phyloP scores from a whole-genome alignment of 2,888 invertebrate genomes.

The Nycteola revayana region DNA sequence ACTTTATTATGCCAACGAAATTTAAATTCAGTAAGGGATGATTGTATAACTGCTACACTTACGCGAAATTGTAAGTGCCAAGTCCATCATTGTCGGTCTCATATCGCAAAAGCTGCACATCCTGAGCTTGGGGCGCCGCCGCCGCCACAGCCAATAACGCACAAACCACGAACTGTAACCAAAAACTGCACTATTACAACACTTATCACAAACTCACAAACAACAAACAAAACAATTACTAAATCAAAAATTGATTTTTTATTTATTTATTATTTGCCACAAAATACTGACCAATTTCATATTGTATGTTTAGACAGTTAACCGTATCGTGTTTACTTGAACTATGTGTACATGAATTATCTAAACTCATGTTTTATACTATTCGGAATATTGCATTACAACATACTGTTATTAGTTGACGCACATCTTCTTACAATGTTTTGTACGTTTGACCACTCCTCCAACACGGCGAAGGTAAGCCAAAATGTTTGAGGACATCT shows the following conservation, averaged over 20 bases:
- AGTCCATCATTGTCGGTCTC: slow-evolving; percentile 65
- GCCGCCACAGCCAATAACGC: slow-evolving; percentile 55
- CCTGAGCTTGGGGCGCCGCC: slow-evolving; percentile 56
- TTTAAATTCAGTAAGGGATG: too few relatives aligned
- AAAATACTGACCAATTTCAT: slow-evolving; percentile 62
- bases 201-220: slow-evolving; percentile 17
- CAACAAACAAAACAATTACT: slow-evolving; percentile 1
- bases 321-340: slow-evolving; percentile 44
- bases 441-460: slow-evolving; percentile 60
- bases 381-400: slow-evolving; percentile 61
- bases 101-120: slow-evolving; percentile 53
- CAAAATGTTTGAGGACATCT: slow-evolving; percentile 56
- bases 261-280: slow-evolving; percentile 10
- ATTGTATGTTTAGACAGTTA: slow-evolving; percentile 42
- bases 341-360: slow-evolving; percentile 52
- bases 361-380: slow-evolving; percentile 64
- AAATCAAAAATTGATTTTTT: not conserved
- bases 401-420: slow-evolving; percentile 55
- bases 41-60: too few relatives aligned
- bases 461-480: slow-evolving; percentile 51
- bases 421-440: slow-evolving; percentile 59
- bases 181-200: slow-evolving; percentile 31
- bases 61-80: slow-evolving; percentile 62
- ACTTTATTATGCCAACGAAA: too few relatives aligned
- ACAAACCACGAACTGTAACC: slow-evolving; percentile 66